These are phyloP conservation scores for Lasioglossum calceatum DNA, from an alignment of 2,888 invertebrate species.

Conservation along the genomic window DNA sequence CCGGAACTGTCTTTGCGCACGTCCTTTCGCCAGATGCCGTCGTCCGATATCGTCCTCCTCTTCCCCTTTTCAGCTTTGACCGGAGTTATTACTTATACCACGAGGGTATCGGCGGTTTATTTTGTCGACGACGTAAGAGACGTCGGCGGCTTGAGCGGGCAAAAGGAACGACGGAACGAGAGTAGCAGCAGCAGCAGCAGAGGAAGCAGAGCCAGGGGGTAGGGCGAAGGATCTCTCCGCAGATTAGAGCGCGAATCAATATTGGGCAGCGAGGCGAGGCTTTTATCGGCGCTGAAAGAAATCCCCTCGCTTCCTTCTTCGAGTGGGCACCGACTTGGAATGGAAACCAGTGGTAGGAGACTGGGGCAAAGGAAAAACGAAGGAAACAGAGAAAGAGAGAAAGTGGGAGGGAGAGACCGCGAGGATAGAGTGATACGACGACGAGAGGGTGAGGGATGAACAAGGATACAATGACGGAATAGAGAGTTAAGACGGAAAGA, in stretches of 20 bases:
- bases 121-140: constrained; percentile 78
- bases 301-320: constrained; percentile 74
- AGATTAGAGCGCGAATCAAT: constrained; percentile 84
- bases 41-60: constrained; percentile 63
- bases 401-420: constrained; percentile 5
- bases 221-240: constrained; percentile 76
- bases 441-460: neutral
- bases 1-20: constrained; percentile 59
- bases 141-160: constrained; percentile 58
- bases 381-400: constrained; percentile 42
- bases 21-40: constrained; percentile 71
- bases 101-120: constrained; percentile 77
- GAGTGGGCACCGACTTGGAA: constrained; percentile 67
- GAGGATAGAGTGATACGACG: constrained; percentile 43
- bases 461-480: constrained; percentile 33
- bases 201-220: constrained; percentile 8
- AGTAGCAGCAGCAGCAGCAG: constrained; percentile 5
- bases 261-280: constrained; percentile 83
- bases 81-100: constrained; percentile 79
- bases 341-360: constrained; percentile 55
- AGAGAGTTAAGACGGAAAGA: constrained; percentile 54
- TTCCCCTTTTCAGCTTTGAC: constrained; percentile 49
- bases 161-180: constrained; percentile 48
- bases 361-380: constrained; percentile 65
- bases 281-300: constrained; percentile 83